Evolutionary conservation across 2,113 vertebrate species (phyloP).

Genomic region (Guaruba guarouba): DNA sequence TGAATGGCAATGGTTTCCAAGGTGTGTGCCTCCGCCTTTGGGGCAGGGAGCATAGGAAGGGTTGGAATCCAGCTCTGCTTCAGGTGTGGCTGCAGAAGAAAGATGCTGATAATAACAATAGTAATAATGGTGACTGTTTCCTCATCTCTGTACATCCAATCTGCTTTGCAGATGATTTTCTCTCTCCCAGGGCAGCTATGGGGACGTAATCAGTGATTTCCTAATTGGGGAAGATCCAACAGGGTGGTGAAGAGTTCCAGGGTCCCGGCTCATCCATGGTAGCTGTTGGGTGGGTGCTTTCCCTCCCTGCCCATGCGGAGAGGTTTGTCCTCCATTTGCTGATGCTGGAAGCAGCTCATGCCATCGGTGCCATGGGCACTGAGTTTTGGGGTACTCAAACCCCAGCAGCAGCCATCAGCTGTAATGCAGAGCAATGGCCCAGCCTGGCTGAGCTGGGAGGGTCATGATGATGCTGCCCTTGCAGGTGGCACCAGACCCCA

Average conservation of each 20-base stretch:
- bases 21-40: not conserved
- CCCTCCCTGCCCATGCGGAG: not conserved
- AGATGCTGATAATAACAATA: rapidly evolving
- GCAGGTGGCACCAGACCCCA: not conserved
- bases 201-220: not conserved
- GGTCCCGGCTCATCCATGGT: rapidly evolving
- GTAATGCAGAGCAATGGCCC: not conserved
- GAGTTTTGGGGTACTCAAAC: rapidly evolving
- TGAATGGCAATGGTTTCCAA: not conserved
- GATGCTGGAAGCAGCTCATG: not conserved
- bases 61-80: not conserved
- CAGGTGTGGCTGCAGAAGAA: not conserved
- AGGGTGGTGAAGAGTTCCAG: not conserved
- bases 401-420: not conserved
- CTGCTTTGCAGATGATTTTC: not conserved
- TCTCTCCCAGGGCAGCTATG: not conserved
- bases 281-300: not conserved
- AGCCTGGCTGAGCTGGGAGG: not conserved
- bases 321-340: not conserved
- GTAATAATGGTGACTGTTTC: not conserved
- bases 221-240: not conserved
- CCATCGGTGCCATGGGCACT: rapidly evolving
- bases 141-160: not conserved
- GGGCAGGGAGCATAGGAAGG: rapidly evolving
- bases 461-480: rapidly evolving